Percentiles rank a stretch among this genome's conserved stretches.
These are phyloP conservation scores for Drosophila flavopinicola DNA, from an alignment of 2,888 invertebrate genomes.

Conservation along the genomic window DNA sequence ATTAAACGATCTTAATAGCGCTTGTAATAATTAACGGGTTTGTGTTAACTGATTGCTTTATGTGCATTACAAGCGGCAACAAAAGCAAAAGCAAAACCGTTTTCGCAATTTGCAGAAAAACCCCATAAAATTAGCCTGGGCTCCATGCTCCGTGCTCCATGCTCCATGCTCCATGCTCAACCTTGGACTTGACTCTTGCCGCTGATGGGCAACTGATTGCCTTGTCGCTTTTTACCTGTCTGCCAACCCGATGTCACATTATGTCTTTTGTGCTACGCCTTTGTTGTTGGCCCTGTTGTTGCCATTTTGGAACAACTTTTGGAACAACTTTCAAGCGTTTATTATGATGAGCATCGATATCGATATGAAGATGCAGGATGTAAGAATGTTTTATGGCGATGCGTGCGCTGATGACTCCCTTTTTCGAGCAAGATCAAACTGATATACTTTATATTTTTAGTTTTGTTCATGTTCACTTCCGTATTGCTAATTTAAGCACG, in stretches of 20 bases:
- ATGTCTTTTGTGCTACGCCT: slow-evolving; percentile 26
- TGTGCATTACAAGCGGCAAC: slow-evolving; percentile 14
- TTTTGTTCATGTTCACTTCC: slow-evolving; percentile 49
- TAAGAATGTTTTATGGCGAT: slow-evolving; percentile 27
- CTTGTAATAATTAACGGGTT: slow-evolving; percentile 40
- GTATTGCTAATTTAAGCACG: slow-evolving; percentile 57
- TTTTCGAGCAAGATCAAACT: slow-evolving; percentile 35
- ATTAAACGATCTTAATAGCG: slow-evolving; percentile 2
- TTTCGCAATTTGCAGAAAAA: slow-evolving; percentile 36
- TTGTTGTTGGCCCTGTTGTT: slow-evolving; percentile 29
- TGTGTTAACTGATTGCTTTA: slow-evolving; percentile 42
- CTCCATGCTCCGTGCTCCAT: slow-evolving; percentile 15
- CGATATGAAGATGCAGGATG: slow-evolving; percentile 23
- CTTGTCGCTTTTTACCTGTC: slow-evolving; percentile 17
- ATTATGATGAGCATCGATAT: slow-evolving; percentile 43
- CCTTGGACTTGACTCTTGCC: slow-evolving; percentile 71
- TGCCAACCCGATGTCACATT: slow-evolving; percentile 45
- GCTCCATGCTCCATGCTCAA: slow-evolving; percentile 24
- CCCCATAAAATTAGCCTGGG: background rate
- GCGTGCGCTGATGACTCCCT: slow-evolving; percentile 22
- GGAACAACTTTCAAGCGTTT: slow-evolving; percentile 71
- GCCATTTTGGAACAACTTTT: slow-evolving; percentile 50
- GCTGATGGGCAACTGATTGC: slow-evolving; percentile 35
- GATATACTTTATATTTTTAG: slow-evolving; percentile 31
- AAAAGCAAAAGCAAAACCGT: slow-evolving; percentile 15